A percentile compares a stretch with the other conserved stretches of the same genome.
Conservation (phyloP, 2,888 invertebrate genomes). For the Tetheella fluctuosa region DNA sequence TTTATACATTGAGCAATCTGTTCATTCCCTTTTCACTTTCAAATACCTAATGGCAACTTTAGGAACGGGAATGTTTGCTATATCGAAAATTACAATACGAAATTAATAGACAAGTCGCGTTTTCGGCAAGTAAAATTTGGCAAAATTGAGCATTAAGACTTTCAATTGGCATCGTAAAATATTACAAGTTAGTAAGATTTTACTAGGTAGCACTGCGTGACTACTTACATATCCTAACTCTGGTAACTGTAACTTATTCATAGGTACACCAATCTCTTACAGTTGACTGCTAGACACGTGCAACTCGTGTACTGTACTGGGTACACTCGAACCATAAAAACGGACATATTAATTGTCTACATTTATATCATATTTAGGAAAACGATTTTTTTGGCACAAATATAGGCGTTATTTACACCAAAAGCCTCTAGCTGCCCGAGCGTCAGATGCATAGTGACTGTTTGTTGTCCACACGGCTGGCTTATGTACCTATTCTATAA, state of each 20-base stretch:
- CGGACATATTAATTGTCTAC: conserved; percentile 20
- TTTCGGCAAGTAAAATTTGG: conserved; percentile 83
- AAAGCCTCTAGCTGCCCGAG: conserved; percentile 7
- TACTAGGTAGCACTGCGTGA: conserved; percentile 70
- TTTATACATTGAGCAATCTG: conserved; percentile 75
- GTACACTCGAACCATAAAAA: conserved; percentile 42
- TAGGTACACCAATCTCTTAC: conserved; percentile 65
- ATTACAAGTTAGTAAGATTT: conserved; percentile 65
- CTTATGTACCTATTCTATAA: conserved; percentile 1
- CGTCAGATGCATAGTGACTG: background rate
- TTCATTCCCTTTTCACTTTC: conserved; percentile 51
- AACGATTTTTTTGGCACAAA: background rate
- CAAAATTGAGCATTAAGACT: conserved; percentile 83
- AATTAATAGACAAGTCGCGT: conserved; percentile 73
- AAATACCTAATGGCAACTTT: conserved; percentile 43
- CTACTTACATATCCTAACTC: conserved; percentile 74
- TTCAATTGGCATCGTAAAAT: conserved; percentile 77
- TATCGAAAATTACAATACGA: conserved; percentile 54
- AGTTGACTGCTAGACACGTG: conserved; percentile 48
- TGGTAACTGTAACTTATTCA: conserved; percentile 80
- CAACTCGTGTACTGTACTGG: conserved; percentile 37
- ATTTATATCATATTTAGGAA: conserved; percentile 11
- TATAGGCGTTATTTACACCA: background rate
- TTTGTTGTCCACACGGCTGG: background rate
- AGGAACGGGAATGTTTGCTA: conserved; percentile 54